A percentile compares a stretch with the other conserved stretches of the same genome.
These are phyloP conservation scores for Seriola aureovittata DNA, from an alignment of 2,113 vertebrate species.

Conservation along the genomic window DNA sequence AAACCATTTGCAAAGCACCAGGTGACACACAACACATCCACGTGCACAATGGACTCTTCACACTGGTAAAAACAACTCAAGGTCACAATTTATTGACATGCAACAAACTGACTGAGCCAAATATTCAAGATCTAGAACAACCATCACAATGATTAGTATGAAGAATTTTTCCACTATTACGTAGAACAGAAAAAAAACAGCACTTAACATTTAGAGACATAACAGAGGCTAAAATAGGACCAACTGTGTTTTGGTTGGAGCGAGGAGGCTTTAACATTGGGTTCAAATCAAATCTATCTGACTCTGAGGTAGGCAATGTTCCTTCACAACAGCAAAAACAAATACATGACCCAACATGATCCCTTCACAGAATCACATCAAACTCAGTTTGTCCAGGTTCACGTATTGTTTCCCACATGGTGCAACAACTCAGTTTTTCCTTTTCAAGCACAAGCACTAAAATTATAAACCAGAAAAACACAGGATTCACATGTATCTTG, in stretches of 20 bases:
- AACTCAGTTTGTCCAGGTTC: not conserved
- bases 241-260: conserved; percentile 49
- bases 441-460: not conserved
- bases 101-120: not conserved
- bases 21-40: not conserved
- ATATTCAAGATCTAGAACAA: not conserved
- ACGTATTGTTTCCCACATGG: not conserved
- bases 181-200: not conserved
- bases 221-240: conserved; percentile 44
- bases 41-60: conserved; percentile 7
- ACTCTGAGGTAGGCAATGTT: not conserved
- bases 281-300: not conserved
- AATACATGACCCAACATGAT: not conserved
- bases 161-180: conserved; percentile 31
- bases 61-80: not conserved
- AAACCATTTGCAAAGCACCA: not conserved
- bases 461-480: not conserved
- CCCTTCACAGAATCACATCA: not conserved
- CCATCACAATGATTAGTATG: not conserved
- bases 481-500: not conserved
- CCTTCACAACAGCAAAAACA: not conserved
- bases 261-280: not conserved
- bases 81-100: not conserved
- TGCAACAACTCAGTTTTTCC: not conserved
- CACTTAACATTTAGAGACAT: conserved; percentile 12